These are phyloP conservation scores for Hylaeus volcanicus DNA, from an alignment of 1,140 invertebrate species.

Conservation along the genomic window DNA sequence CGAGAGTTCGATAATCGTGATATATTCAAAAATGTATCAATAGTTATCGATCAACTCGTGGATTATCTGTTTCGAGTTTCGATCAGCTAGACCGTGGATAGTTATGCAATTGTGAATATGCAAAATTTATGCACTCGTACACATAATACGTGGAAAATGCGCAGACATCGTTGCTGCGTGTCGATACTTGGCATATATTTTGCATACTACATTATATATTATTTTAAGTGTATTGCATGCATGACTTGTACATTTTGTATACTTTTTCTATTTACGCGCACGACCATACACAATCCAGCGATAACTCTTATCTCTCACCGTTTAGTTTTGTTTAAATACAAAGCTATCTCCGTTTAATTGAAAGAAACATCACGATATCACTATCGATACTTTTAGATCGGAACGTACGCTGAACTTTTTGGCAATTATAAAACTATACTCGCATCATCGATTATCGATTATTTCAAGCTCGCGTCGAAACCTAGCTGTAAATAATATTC, in stretches of 20 bases:
- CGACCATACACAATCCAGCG: too few relatives aligned
- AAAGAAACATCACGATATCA: not conserved
- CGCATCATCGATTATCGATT: slow-evolving; percentile 1
- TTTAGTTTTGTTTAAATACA: not conserved
- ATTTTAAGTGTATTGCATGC: too few relatives aligned
- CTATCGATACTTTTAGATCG: not conserved
- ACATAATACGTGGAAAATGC: too few relatives aligned
- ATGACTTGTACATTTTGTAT: too few relatives aligned
- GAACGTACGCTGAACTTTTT: slow-evolving; percentile 20
- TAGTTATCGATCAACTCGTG: not conserved
- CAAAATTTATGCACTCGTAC: too few relatives aligned
- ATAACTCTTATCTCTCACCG: not conserved
- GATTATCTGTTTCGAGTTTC: not conserved
- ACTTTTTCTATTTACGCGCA: too few relatives aligned
- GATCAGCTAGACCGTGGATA: too few relatives aligned
- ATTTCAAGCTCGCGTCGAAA: slow-evolving; percentile 10
- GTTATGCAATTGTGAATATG: too few relatives aligned
- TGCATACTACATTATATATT: too few relatives aligned
- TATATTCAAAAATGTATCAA: not conserved
- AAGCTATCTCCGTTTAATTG: too few relatives aligned
- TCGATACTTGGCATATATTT: too few relatives aligned
- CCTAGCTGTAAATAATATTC: slow-evolving; percentile 19
- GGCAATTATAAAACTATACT: not conserved
- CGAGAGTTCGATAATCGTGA: slow-evolving; percentile 19
- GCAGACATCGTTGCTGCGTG: too few relatives aligned